These are phyloP conservation scores for Noturus placidus DNA, from an alignment of 2,113 vertebrate genomes.

Conservation along the genomic window DNA sequence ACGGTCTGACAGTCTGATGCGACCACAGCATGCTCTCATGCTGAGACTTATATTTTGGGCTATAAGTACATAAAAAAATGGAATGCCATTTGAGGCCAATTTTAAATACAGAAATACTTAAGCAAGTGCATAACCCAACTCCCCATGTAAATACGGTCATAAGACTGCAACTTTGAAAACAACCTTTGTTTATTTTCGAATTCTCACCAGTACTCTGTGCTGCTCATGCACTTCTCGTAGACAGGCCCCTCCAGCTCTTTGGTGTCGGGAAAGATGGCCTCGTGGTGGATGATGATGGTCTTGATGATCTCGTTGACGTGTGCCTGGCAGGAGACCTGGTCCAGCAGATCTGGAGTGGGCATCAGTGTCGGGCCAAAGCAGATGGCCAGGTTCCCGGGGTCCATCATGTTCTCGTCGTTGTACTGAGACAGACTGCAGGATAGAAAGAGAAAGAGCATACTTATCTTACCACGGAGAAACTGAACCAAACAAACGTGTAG, in stretches of 20 bases:
- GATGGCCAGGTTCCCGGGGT: constrained; percentile 95
- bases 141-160: neutral
- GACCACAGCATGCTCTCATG: neutral
- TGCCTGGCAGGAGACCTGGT: constrained; percentile 96
- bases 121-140: neutral
- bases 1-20: too few species aligned
- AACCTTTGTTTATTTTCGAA: neutral
- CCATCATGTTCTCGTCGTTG: constrained; percentile 99
- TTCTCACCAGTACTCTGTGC: constrained; percentile 95
- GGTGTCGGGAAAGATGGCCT: constrained; percentile 92
- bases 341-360: constrained; percentile 93
- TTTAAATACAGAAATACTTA: neutral
- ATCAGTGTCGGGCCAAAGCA: constrained; percentile 96
- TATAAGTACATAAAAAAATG: neutral
- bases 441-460: neutral
- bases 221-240: constrained; percentile 98
- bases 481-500: neutral
- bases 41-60: neutral
- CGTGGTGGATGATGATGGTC: constrained; percentile 96
- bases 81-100: neutral
- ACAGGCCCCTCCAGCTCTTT: constrained; percentile 95
- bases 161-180: neutral
- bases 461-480: neutral
- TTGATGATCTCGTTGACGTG: constrained; percentile 97
- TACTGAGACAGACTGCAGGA: constrained; percentile 89